Evolutionary conservation across 2,113 vertebrate species (phyloP), one percentile per base, ranked within the genome.

Genomic region (Brachyhypopomus occidentalis): DNA sequence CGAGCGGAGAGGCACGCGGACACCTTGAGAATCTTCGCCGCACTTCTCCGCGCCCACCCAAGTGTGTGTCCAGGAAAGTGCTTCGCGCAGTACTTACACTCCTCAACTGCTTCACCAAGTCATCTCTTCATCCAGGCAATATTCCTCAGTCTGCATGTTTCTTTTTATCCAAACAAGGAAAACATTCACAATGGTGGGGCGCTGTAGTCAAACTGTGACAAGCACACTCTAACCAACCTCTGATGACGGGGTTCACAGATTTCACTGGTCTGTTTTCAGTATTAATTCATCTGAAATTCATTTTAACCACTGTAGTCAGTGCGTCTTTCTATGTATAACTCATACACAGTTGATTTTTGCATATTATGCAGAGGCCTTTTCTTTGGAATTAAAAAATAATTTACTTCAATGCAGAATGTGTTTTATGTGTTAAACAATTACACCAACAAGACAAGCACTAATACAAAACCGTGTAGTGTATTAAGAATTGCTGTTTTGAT

Each of bases 401-500:
- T 41, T 9, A 41, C 41, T 41, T 41, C 41, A 41, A 1, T 4
- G 41, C 41, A 41, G 41, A 41, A 1, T n/a, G 62, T 64, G 41
- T 41, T 41, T 41, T 41, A 41, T 41, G 41, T 41, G 9, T 41
- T 41, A 9, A 41, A 41, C 41, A 41, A 8, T 41, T 41, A 41
- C 2, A 52, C 45, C 45, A 2, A 14, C 11, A 45, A 45, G 9
- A 6, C 12, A 19, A 45, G 38, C 22, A 48, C 27, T 34, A 77
- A 52, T 36, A 63, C 25, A 52, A 63, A n/a, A 60, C 2, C 2
- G 14, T 36, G 20, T 14, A 16, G 0, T 22, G 27, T 2, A 19
- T 41, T 27, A 60, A 22, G 34, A 0, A 16, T 74, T 59, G 25
- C 59, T 27, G 74, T 20, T 76, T 63, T 76, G 8, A 76, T 76